Evolutionary conservation across 2,888 invertebrate genomes (phyloP).

Genomic region (Prionchulus punctatus): DNA sequence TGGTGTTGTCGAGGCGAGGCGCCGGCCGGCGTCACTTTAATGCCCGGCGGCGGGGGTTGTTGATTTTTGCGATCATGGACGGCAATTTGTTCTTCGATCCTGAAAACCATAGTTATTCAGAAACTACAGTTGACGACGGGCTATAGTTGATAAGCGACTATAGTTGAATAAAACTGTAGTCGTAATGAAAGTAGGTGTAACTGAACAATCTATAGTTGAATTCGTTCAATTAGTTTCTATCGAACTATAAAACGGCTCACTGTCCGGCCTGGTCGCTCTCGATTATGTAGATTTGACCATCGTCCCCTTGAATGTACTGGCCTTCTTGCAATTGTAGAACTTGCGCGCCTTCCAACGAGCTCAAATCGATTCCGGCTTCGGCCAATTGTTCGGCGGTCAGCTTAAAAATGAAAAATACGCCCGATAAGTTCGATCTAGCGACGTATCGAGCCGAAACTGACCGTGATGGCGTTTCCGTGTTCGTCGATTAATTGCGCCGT

Average conservation of each 20-base stretch:
- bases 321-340: slow-evolving; percentile 7
- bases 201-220: background rate
- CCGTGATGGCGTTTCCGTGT: slow-evolving; percentile 3
- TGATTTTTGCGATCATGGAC: too few species aligned
- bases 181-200: background rate
- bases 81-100: too few species aligned
- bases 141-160: too few species aligned
- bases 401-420: background rate
- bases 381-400: background rate
- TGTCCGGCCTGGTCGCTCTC: background rate
- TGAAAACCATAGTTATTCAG: too few species aligned
- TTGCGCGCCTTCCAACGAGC: slow-evolving; percentile 3
- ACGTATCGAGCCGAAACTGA: background rate
- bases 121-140: too few species aligned
- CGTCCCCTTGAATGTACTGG: slow-evolving; percentile 4
- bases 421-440: background rate
- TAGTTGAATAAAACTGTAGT: too few species aligned
- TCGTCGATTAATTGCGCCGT: slow-evolving; percentile 4
- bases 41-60: too few species aligned
- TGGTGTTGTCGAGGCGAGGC: too few species aligned
- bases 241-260: too few species aligned
- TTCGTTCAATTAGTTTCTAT: too few species aligned
- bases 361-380: background rate
- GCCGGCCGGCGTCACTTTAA: too few species aligned
- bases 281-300: slow-evolving; percentile 8